These are phyloP conservation scores for Philereme transversata DNA, from an alignment of 2,888 invertebrate species.

Conservation along the genomic window DNA sequence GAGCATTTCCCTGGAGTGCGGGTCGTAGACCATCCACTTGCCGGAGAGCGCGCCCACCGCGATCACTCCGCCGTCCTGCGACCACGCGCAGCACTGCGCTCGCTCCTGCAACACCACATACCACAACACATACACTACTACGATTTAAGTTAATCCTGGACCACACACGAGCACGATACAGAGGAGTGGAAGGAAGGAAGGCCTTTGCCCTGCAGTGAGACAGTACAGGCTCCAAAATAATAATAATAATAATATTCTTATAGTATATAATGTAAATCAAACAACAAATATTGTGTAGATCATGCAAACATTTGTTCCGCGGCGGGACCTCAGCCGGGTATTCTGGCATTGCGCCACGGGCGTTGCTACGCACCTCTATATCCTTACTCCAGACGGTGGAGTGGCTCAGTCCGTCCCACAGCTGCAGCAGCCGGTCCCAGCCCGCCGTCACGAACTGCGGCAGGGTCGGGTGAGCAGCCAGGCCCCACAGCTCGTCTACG, in stretches of 20 bases:
- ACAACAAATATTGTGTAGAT: too few relatives aligned
- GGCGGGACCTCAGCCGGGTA: too few relatives aligned
- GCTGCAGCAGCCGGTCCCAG: conserved; percentile 90
- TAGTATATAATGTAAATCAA: too few relatives aligned
- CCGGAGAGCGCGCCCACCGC: conserved; percentile 91
- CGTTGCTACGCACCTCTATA: conserved; percentile 85
- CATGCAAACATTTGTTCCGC: too few relatives aligned
- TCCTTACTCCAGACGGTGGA: conserved; percentile 96
- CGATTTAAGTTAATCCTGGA: too few relatives aligned
- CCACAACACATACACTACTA: not conserved
- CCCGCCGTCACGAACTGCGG: conserved; percentile 95
- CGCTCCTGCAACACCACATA: conserved; percentile 85
- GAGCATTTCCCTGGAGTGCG: conserved; percentile 89
- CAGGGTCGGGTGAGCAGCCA: conserved; percentile 91
- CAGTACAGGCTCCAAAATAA: too few relatives aligned
- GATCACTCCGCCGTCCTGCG: conserved; percentile 89
- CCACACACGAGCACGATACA: too few relatives aligned
- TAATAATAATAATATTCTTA: too few relatives aligned
- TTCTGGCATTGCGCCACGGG: too few relatives aligned
- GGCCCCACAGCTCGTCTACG: conserved; percentile 94
- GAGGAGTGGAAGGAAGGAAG: too few relatives aligned
- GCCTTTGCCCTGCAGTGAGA: too few relatives aligned
- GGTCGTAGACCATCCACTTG: conserved; percentile 93
- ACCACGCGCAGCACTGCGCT: conserved; percentile 92
- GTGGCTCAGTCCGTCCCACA: conserved; percentile 95